A percentile compares a stretch with the other conserved stretches of the same genome.
Conservation (phyloP, 1,140 invertebrate genomes). For the Chironomus striatipennis region DNA sequence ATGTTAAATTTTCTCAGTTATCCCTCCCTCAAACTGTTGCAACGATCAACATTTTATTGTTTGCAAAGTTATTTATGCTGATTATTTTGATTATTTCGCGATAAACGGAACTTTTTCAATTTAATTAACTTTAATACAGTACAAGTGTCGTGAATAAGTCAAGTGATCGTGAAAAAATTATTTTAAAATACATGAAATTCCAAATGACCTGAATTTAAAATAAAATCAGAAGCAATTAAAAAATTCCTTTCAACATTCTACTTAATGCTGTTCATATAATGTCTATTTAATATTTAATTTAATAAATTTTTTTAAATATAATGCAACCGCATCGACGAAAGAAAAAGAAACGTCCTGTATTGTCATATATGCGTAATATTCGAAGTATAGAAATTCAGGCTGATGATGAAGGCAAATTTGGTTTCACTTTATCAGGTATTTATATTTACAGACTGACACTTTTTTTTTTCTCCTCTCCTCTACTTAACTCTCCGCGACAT, state of each 20-base stretch:
- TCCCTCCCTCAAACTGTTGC: not conserved
- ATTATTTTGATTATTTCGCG: not conserved
- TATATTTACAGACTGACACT: not conserved
- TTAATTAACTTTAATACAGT: not conserved
- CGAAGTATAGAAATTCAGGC: slow-evolving; percentile 75
- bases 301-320: slow-evolving; percentile 1
- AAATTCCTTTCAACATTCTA: slow-evolving; percentile 2
- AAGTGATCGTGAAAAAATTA: not conserved
- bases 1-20: not conserved
- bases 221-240: not conserved
- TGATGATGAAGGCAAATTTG: slow-evolving; percentile 68
- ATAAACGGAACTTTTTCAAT: not conserved
- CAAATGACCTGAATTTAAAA: not conserved
- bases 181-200: not conserved
- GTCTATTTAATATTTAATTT: not conserved
- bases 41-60: slow-evolving; percentile 14
- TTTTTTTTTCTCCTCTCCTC: not conserved
- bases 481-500: not conserved
- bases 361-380: slow-evolving; percentile 3
- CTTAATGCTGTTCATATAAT: not conserved
- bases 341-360: slow-evolving; percentile 39
- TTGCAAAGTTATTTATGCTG: not conserved
- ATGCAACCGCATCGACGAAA: slow-evolving; percentile 33
- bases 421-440: slow-evolving; percentile 78
- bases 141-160: not conserved